Evolutionary conservation across 2,797 vertebrate species (phyloP), one percentile per base, ranked within the genome.

Genomic region (Peromyscus melanophrys): DNA sequence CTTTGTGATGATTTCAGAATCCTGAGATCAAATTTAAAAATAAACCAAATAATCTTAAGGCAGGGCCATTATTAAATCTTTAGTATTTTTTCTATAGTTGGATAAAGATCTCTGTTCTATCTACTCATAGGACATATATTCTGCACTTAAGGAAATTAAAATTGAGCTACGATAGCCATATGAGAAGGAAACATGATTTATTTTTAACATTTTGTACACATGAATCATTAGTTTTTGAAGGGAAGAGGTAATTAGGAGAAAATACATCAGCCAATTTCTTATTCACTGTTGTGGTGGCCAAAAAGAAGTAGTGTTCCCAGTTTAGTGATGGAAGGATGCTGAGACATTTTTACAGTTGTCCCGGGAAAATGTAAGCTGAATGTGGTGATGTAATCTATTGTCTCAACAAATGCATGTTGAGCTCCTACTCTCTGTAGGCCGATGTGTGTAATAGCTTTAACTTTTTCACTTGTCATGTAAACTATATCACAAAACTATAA

Each of bases 91-190:
- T 84, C 71, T 65, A 75, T 27, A 19, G 23, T 63, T 63, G 82
- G 19, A 34, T 55, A 80, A 75, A 83, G 21, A 31, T 14, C 10
- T 83, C 4, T 92, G 16, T 84, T 57, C 31, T 49, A 92, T 57
- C n/a, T 88, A 80, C 14, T 71, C 16, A 57, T 65, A 67, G 69
- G 43, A 89, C 52, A 61, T 83, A 89, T 61, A 80, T 94, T 89
- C 46, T 89, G 23, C 8, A 91, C 57, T 71, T 88, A 92, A 80
- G 14, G 37, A 84, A 90, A 88, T 69, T 87, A 84, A 94, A 95
- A 94, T 83, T 40, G 1, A 90, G 17, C 87, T 89, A 84, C 91
- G 10, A 75, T 84, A 23, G 40, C 27, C 77, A 81, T 88, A 40
- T 91, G 37, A 76, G 25, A 89, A 1, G 37, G 6, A 61, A 88